Percentiles rank a stretch among this genome's conserved stretches.
Conservation (phyloP, 2,797 vertebrate genomes). For the Tragopan temminckii region DNA sequence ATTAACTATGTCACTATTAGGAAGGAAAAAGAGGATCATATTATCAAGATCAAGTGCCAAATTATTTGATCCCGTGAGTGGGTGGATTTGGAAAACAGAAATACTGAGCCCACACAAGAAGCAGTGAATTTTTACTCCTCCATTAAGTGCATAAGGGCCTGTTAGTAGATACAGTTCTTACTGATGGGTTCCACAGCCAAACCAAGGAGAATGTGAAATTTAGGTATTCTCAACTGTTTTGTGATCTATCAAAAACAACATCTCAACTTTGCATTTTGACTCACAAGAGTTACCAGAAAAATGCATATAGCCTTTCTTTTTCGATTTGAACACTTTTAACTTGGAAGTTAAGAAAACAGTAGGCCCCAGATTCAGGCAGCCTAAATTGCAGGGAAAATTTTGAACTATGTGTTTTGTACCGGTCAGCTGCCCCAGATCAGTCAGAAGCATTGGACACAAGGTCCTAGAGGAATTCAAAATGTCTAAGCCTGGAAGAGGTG, state of each 20-base stretch:
- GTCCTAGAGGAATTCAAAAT: not conserved
- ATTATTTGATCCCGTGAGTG: not conserved
- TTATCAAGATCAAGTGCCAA: not conserved
- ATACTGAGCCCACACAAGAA: not conserved
- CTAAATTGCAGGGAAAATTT: not conserved
- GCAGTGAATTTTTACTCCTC: not conserved
- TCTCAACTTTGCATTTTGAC: not conserved
- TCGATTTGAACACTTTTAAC: not conserved
- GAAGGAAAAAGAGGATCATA: not conserved
- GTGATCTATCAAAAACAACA: not conserved
- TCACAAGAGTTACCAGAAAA: not conserved
- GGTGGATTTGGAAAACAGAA: conserved; percentile 6
- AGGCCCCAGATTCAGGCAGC: not conserved
- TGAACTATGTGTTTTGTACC: not conserved
- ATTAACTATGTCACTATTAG: not conserved
- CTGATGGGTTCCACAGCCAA: not conserved
- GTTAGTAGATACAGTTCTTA: not conserved
- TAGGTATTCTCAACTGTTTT: not conserved
- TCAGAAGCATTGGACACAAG: not conserved
- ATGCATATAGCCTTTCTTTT: not conserved
- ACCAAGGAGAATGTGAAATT: not conserved
- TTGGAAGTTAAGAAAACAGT: not conserved
- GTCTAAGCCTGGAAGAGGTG: not conserved
- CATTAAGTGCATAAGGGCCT: not conserved
- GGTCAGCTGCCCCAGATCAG: not conserved